Evolutionary conservation across 1,140 invertebrate genomes (phyloP), one percentile per base, ranked within the genome.

Genomic region (Papilio polytes): DNA sequence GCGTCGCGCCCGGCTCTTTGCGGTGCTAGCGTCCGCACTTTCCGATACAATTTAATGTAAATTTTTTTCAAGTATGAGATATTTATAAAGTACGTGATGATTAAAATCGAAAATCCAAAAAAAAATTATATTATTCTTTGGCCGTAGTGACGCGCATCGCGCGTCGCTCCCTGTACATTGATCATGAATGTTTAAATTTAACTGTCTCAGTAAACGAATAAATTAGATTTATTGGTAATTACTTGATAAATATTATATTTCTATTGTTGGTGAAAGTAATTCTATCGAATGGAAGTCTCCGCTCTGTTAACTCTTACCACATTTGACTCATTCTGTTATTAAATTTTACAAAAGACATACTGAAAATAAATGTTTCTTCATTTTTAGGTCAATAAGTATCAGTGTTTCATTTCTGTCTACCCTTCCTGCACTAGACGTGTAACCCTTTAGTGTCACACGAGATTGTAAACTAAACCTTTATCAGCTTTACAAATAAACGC

Each of bases 301-400:
- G 92, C 92, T 95, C 88, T 94, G 90, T 94, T 95, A 90, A 92
- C 85, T 92, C 89, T 93, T 91, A 90, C 90, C 90, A 91, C 91
- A 90, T 94, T 95, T 92, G 87, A 95, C 93, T 95, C 93, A 95
- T 95, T 95, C 94, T 95, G 94, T 95, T 95, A 95, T 94, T 94
- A 92, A 95, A 95, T 95, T 95, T 94, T 95, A 95, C 94, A 95
- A 95, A 95, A 95, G 95, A 95, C 95, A 95, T 95, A 95, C 94
- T 91, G 93, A 95, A 95, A 96, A 96, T 96, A 96, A 96, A 96
- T 96, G 96, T 96, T 96, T 96, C 96, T 96, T 96, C 96, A 96
- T 96, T 96, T 96, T 96, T 96, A 96, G 96, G 96, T 96, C 96
- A 96, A 96, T 95, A 95, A 94, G 87, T 88, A 95, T 94, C 90